Base-by-base conservation (phyloP, 2,888 invertebrate species). In the Dicranocentrus wangi region DNA sequence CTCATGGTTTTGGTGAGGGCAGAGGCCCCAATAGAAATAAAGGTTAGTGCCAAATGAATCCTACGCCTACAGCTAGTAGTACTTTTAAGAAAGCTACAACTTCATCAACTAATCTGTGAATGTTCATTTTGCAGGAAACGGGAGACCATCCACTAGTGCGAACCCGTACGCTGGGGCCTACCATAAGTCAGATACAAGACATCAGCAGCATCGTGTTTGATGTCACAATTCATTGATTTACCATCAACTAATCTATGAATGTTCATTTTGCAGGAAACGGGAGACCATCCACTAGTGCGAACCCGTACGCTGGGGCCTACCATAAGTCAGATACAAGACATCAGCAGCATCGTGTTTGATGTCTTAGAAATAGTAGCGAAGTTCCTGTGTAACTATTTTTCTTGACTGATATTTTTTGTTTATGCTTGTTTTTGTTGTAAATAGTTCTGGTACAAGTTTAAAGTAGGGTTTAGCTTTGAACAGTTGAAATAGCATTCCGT, bases 1-100 rank as follows among this genome's bases (percentile, higher is more conserved):
- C 91, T 80, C 92, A 92, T 83, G 93, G 93, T 60, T 93, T 92
- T 87, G 93, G 93, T 21, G 93, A 93, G 88, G 92, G 93, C 28
- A 89, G 93, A 87, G 93, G 93, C 79, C 93, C 87, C 28, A 87
- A 87, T 81, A 79, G 87, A 81, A 82, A 82, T 63, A 84, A 85
- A 85, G 85, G 84, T 85, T 68, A 3, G n/a, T n/a, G n/a, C n/a
- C n/a, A n/a, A n/a, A n/a, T n/a, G n/a, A n/a, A n/a, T n/a, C n/a
- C n/a, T n/a, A n/a, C n/a, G n/a, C n/a, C n/a, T n/a, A n/a, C n/a
- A n/a, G n/a, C n/a, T n/a, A n/a, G n/a, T n/a, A n/a, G n/a, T n/a
- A n/a, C n/a, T n/a, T n/a, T n/a, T n/a, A n/a, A n/a, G n/a, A n/a
- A n/a, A n/a, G n/a, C n/a, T n/a, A n/a, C n/a, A n/a, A n/a, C n/a